A percentile compares a stretch with the other conserved stretches of the same genome.
Evolutionary conservation across 2,113 vertebrate species (phyloP).

Genomic region (Phylloscopus trochiloides): DNA sequence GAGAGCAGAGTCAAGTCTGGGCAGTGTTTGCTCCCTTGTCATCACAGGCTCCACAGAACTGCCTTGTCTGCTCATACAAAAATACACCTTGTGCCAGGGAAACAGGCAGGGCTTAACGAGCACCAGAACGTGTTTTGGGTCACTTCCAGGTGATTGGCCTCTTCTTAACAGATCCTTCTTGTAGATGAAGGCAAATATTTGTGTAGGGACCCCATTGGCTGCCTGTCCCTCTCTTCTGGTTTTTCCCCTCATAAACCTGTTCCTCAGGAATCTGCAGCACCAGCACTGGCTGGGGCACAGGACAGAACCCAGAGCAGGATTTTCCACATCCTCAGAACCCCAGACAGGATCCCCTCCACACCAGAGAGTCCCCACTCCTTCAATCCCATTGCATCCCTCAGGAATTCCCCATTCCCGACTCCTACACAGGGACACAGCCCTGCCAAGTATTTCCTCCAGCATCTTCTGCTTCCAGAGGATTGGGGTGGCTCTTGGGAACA

Average conservation of each 20-base stretch:
- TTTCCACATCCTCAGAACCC: background rate
- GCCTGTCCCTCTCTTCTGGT: background rate
- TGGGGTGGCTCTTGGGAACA: background rate
- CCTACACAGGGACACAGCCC: background rate
- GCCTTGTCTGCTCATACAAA: background rate
- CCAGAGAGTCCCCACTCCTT: background rate
- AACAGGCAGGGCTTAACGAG: background rate
- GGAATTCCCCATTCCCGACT: background rate
- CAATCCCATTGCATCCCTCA: background rate
- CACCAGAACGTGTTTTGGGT: background rate
- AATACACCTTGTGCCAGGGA: constrained; percentile 5
- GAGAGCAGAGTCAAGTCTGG: constrained; percentile 22
- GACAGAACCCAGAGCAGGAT: background rate
- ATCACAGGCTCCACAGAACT: background rate
- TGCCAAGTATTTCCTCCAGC: background rate
- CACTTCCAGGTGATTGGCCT: constrained; percentile 25
- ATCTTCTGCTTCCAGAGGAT: background rate
- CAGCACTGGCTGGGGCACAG: background rate
- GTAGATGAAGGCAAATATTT: constrained; percentile 34
- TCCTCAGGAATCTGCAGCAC: background rate
- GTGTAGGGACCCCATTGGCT: background rate
- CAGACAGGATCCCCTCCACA: background rate
- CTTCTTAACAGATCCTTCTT: constrained; percentile 7
- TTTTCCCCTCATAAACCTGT: constrained; percentile 24
- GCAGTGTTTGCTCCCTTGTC: constrained; percentile 40